Evolutionary conservation across 2,888 invertebrate genomes (phyloP).

Genomic region (Anthrax anthrax): DNA sequence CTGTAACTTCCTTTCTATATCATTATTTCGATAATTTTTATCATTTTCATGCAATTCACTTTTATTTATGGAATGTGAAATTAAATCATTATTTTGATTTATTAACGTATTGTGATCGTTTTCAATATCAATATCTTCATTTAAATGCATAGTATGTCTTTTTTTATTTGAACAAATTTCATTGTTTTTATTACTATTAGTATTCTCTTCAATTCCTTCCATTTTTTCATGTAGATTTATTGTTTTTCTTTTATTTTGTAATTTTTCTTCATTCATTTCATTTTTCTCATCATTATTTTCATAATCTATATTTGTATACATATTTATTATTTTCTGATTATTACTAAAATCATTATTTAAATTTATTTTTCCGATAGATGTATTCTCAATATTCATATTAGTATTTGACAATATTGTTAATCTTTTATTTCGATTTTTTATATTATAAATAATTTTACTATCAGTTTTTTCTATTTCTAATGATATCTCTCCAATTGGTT

Average conservation of each 20-base stretch:
- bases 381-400: background rate
- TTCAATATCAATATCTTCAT: background rate
- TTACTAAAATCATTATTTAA: too few relatives aligned
- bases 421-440: background rate
- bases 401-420: background rate
- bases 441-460: background rate
- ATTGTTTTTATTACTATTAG: background rate
- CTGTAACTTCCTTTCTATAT: too few relatives aligned
- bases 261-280: too few relatives aligned
- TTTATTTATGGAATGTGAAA: too few relatives aligned
- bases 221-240: background rate
- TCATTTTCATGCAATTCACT: too few relatives aligned
- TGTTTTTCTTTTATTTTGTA: background rate
- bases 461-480: background rate
- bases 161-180: background rate
- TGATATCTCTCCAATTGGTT: background rate
- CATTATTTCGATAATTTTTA: too few relatives aligned
- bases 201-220: background rate
- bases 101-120: too few relatives aligned
- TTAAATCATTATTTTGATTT: too few relatives aligned
- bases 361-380: too few relatives aligned
- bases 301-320: too few relatives aligned
- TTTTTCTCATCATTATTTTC: background rate
- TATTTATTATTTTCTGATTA: too few relatives aligned
- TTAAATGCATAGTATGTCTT: background rate